Percentiles rank a stretch among this genome's conserved stretches.
phyloP scores from a whole-genome alignment of 53 echinoderm and acorn worm species.

The Mesocentrotus franciscanus region DNA sequence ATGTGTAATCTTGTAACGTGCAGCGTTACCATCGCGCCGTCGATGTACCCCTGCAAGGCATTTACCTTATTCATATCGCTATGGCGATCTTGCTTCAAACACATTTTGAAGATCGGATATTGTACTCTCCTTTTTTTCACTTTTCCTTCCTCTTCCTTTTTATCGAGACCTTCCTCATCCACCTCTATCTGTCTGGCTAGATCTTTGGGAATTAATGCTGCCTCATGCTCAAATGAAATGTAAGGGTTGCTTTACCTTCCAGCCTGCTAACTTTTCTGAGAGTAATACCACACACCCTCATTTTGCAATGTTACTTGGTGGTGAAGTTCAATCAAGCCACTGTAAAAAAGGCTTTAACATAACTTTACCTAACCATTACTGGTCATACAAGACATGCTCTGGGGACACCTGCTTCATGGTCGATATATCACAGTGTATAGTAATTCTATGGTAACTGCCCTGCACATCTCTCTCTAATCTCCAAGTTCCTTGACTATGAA shows the following conservation, averaged over 20 bases:
- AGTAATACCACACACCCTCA: background rate
- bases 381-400: no score
- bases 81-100: background rate
- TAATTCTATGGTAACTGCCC: no score
- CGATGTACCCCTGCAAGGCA: background rate
- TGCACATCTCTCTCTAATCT: background rate
- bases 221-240: background rate
- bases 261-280: background rate
- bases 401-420: no score
- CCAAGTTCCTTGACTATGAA: background rate
- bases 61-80: background rate
- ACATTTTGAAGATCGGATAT: background rate
- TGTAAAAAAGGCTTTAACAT: background rate
- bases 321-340: background rate
- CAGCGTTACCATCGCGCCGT: background rate
- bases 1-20: background rate
- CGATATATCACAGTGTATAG: no score
- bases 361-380: no score
- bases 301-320: background rate
- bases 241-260: background rate
- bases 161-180: background rate
- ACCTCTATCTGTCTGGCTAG: background rate
- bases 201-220: background rate
- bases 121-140: background rate
- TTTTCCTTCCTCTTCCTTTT: background rate